Base-by-base conservation (phyloP, 2,888 invertebrate genomes). In the Octonoba sinensis region DNA sequence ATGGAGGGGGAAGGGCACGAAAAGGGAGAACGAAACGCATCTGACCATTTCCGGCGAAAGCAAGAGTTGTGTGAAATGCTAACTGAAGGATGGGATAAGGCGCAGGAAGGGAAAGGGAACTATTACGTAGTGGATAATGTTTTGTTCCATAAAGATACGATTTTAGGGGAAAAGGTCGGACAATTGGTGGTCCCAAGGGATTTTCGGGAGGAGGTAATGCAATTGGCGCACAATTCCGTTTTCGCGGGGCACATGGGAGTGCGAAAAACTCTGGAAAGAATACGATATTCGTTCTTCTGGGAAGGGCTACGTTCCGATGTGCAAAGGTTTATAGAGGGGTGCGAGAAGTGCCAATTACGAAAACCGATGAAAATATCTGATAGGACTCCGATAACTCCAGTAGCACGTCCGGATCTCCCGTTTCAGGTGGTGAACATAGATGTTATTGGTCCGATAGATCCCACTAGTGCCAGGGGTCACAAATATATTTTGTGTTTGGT, bases 361-460 rank as follows among this genome's bases (percentile, higher is more conserved):
- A 22, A 20, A 24, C 13, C 0, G 13, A 11, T 51, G 51, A 51
- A 11, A 8, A 18, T 51, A n/a, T 4, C 2, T 15, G 51, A 51
- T 3, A 44, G 44, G 27, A 6, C 20, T 3, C 49, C 36, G 2
- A 49, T 60, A 16, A 18, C n/a, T 0, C 49, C 71, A 46, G 47
- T 71, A 8, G 3, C 47, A 18, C n/a, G 71, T 15, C 71, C 60
- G 1, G 71, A 16, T 3, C 47, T 60, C 8, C 60, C 59, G 16
- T 71, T 71, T 24, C 60, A 65, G 47, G 65, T 65, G 16, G 54
- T 74, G 11, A 47, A 65, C 18, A 4, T 56, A 1, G 65, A 65
- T 56, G 0, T 74, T 12, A 56, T 65, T 13, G 65, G 74, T n/a
- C 74, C 56, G 6, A 56, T 74, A 36, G 44, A 67, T 16, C 56